Percentiles rank a stretch among this genome's conserved stretches.
Evolutionary conservation across 2,113 vertebrate species (phyloP).

Genomic region (Narcine bancroftii): DNA sequence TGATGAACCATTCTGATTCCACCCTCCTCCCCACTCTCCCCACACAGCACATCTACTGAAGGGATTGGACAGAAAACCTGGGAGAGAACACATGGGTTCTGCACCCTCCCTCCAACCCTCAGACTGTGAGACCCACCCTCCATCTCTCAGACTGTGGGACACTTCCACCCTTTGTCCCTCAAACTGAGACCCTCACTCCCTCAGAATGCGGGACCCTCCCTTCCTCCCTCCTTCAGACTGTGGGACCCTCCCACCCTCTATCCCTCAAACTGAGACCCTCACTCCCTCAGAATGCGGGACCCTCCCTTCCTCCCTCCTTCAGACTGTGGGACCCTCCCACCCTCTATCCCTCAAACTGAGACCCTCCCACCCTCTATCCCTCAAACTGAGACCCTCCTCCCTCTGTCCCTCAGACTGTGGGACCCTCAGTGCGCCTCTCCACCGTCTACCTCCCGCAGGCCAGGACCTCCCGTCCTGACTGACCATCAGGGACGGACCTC

Average conservation of each 20-base stretch:
- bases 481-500: too few species aligned
- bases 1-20: too few species aligned
- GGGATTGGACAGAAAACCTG: too few species aligned
- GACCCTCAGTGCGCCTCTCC: too few species aligned
- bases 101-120: not conserved
- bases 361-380: not conserved
- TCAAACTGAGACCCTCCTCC: not conserved
- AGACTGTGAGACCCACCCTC: not conserved
- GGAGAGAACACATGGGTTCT: not conserved
- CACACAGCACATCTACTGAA: too few species aligned
- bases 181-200: not conserved
- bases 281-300: not conserved
- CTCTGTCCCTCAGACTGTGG: not conserved
- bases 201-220: not conserved
- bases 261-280: not conserved
- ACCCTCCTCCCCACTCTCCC: too few species aligned
- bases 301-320: not conserved
- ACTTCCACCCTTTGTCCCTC: not conserved
- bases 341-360: not conserved
- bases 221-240: not conserved
- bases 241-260: not conserved
- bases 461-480: too few species aligned
- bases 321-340: not conserved
- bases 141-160: constrained; percentile 28
- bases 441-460: too few species aligned